Evolutionary conservation across 2,888 invertebrate genomes (phyloP).

Genomic region (Andrena hattorfiana): DNA sequence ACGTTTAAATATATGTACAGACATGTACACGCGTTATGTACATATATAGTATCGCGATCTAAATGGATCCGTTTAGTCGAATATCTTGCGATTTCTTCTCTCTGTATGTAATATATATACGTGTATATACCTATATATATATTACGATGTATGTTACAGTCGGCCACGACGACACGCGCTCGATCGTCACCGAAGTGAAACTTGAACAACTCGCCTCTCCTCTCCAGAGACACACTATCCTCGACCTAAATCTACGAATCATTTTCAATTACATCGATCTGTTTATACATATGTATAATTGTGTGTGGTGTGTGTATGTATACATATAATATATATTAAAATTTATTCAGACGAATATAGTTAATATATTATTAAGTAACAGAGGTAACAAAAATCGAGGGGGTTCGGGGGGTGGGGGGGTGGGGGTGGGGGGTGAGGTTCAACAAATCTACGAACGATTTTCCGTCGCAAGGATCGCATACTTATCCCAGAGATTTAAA

Average conservation of each 20-base stretch:
- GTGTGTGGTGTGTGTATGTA: slow-evolving; percentile 61
- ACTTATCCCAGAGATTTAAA: slow-evolving; percentile 55
- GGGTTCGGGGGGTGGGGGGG: background rate
- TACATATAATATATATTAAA: slow-evolving; percentile 69
- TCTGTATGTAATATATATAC: too few relatives aligned
- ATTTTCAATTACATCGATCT: slow-evolving; percentile 80
- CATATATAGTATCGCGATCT: slow-evolving; percentile 69
- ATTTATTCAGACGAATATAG: slow-evolving; percentile 77
- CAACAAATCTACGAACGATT: slow-evolving; percentile 71
- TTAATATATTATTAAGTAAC: slow-evolving; percentile 74
- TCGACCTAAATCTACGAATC: slow-evolving; percentile 74
- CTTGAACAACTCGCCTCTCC: slow-evolving; percentile 79
- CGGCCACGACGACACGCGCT: slow-evolving; percentile 46
- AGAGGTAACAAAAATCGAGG: slow-evolving; percentile 75
- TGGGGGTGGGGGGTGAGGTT: slow-evolving; percentile 51
- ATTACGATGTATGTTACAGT: slow-evolving; percentile 65
- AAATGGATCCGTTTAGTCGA: slow-evolving; percentile 66
- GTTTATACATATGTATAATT: slow-evolving; percentile 79
- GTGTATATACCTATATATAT: background rate
- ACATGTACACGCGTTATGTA: slow-evolving; percentile 80
- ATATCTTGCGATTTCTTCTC: slow-evolving; percentile 28
- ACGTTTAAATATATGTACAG: slow-evolving; percentile 75
- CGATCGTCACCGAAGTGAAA: slow-evolving; percentile 75
- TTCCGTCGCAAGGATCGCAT: slow-evolving; percentile 51
- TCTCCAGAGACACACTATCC: slow-evolving; percentile 60